Conservation (phyloP, 2,113 vertebrate genomes). For the Falcunculus frontatus region DNA sequence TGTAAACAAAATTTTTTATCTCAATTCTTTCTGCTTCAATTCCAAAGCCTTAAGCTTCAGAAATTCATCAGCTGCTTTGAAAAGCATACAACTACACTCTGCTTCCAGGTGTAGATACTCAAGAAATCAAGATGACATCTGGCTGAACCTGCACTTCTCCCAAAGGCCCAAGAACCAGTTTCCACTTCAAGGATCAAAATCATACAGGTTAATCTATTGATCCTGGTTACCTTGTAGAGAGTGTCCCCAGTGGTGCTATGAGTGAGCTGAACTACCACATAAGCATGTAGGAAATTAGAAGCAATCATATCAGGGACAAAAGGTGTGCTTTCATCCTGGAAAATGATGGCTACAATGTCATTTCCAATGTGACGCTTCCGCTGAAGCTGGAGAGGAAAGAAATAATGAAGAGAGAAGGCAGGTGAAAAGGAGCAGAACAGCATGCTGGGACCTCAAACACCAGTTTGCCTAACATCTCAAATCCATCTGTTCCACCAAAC, state of each 20-base stretch:
- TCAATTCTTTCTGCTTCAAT: neutral
- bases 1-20: neutral
- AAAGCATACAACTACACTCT: neutral
- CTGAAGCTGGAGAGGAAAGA: constrained; percentile 77
- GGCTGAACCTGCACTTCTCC: neutral
- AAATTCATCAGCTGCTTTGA: neutral
- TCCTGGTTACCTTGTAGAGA: constrained; percentile 63
- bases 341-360: constrained; percentile 87
- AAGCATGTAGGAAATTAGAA: constrained; percentile 89
- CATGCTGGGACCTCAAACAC: neutral
- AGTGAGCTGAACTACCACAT: constrained; percentile 81
- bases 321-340: constrained; percentile 84
- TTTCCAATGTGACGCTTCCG: constrained; percentile 93
- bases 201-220: neutral
- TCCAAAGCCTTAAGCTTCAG: neutral
- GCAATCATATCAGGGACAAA: constrained; percentile 87
- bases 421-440: neutral
- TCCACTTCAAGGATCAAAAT: neutral
- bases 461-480: neutral
- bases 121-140: neutral
- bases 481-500: neutral
- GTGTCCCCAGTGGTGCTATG: constrained; percentile 55
- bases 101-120: neutral
- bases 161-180: neutral
- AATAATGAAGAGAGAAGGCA: neutral